Percentiles rank a stretch among this genome's conserved stretches.
These are phyloP conservation scores for Crocallis elinguaria DNA, from an alignment of 2,888 invertebrate genomes.

Conservation along the genomic window DNA sequence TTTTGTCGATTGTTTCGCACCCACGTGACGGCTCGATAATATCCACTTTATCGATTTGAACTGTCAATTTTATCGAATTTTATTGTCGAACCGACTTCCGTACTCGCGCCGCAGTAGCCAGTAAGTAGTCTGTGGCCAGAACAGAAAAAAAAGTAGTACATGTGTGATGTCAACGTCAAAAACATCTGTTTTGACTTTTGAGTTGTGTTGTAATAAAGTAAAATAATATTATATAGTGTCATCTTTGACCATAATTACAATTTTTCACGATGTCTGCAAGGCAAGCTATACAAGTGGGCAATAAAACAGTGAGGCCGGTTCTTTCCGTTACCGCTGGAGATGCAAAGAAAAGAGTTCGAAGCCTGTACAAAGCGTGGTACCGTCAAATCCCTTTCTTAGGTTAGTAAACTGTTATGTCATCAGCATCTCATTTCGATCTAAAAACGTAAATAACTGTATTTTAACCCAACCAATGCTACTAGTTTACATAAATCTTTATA, in stretches of 20 bases:
- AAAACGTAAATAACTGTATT: no score
- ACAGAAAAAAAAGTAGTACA: neutral
- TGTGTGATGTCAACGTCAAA: neutral
- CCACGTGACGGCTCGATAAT: no score
- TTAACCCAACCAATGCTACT: no score
- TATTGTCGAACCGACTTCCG: no score
- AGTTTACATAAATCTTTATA: no score
- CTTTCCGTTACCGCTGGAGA: slow-evolving; percentile 91
- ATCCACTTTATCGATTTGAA: no score
- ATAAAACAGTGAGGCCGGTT: slow-evolving; percentile 92
- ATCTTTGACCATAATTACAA: neutral
- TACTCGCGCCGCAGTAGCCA: no score
- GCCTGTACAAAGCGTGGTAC: slow-evolving; percentile 97
- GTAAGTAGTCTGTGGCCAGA: neutral
- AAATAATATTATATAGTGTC: no score
- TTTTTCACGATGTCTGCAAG: slow-evolving; percentile 62
- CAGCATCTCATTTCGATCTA: slow-evolving; percentile 28
- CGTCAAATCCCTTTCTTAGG: slow-evolving; percentile 95
- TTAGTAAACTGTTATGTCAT: slow-evolving; percentile 86
- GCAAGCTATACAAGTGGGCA: slow-evolving; percentile 73
- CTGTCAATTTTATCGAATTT: no score
- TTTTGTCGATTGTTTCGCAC: no score
- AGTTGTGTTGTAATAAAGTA: no score
- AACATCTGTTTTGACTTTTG: neutral
- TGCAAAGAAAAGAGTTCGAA: slow-evolving; percentile 92